Base-by-base conservation (phyloP, 2,888 invertebrate genomes). In the Eristalis intricaria region DNA sequence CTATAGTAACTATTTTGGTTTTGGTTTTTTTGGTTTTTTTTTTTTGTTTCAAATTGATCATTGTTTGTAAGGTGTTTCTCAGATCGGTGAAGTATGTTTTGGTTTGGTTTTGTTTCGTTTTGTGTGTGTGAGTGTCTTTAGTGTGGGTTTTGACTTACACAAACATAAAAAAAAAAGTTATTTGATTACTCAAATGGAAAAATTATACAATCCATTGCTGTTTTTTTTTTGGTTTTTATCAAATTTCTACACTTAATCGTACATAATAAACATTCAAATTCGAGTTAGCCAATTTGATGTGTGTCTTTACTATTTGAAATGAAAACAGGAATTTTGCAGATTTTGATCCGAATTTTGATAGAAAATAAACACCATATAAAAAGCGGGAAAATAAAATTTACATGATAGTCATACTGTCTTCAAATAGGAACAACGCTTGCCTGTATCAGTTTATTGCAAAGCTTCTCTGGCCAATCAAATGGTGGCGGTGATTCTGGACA, bases 401-500 rank as follows among this genome's bases (percentile, higher is more conserved):
- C 43, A 81, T 80, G 75, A 84, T 65, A 32, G 63, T 63, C 68
- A 80, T 63, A 77, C 56, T 79, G 69, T 84, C 75, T 74, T 69
- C 86, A 79, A 83, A 73, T 58, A 83, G 71, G 73, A 86, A 86
- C 75, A 80, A 88, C 82, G 88, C 95, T 95, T 96, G 97, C 98
- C 97, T 97, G 97, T 94, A 95, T 95, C 94, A 99, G 96, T 95
- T 99, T 99, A 94, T 96, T 95, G 95, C 99, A 99, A 92, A 99
- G 95, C 94, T 96, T 96, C 91, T 96, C 96, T 93, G 96, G 96
- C 99, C 99, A 99, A 94, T 97, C 98, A 90, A 94, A 94, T 91
- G 97, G 96, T 91, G 99, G 99, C 89, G 99, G 99, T 94, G 96
- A 96, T 95, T 99, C 99, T 89, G 99, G 99, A 91, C 98, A 96